A percentile compares a stretch with the other conserved stretches of the same genome.
phyloP scores from a whole-genome alignment of 2,797 vertebrate species.

The Melanotaenia parkinsoni region DNA sequence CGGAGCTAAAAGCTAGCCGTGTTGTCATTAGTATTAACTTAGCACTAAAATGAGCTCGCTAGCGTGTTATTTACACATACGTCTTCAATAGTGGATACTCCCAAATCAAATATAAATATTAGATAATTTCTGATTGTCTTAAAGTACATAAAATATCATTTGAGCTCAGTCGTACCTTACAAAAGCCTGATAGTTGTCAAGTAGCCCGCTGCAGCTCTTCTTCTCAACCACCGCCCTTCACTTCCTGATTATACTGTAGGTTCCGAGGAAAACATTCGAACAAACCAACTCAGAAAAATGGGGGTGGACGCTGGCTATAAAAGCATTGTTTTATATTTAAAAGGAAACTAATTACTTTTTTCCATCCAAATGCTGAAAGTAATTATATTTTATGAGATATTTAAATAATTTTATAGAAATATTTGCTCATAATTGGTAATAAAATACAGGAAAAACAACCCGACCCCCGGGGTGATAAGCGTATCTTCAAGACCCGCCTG shows the following conservation, averaged over 20 bases:
- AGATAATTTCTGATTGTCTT: fast-evolving
- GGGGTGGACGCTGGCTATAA: fast-evolving
- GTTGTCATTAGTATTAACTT: constrained; percentile 28
- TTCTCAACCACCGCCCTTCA: constrained; percentile 87
- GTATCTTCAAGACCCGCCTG: constrained; percentile 46
- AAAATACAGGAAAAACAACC: fast-evolving
- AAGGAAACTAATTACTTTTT: too few relatives aligned
- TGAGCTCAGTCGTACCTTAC: constrained; percentile 68
- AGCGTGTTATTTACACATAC: not conserved
- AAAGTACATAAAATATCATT: not conserved
- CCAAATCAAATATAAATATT: fast-evolving
- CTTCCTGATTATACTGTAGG: constrained; percentile 76
- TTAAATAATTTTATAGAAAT: too few relatives aligned
- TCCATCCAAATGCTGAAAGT: not conserved
- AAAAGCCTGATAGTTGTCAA: constrained; percentile 28
- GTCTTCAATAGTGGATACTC: fast-evolving
- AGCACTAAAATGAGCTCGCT: not conserved
- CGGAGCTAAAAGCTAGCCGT: constrained; percentile 53
- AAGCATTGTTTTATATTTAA: fast-evolving
- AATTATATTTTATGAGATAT: too few relatives aligned
- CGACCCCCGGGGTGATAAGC: constrained; percentile 12
- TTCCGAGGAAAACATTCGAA: constrained; percentile 57
- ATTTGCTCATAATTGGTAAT: not conserved
- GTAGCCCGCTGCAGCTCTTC: constrained; percentile 46
- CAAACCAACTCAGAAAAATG: constrained; percentile 56